Conservation (phyloP, 1,140 invertebrate genomes). For the Saccostrea echinata region DNA sequence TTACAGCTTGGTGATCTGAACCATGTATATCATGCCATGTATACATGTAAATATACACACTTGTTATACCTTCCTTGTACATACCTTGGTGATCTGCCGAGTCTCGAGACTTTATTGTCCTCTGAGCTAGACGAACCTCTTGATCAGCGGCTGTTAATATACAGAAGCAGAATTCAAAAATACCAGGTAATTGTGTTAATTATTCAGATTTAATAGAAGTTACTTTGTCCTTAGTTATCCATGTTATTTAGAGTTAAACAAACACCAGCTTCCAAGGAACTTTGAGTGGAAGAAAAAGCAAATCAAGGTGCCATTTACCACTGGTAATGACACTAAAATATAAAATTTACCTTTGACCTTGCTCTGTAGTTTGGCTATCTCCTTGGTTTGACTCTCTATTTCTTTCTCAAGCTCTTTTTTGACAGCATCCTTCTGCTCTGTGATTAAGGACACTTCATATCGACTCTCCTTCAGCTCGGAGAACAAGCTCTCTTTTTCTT, state of each 20-base stretch:
- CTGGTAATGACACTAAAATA: background rate
- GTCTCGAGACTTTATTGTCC: slow-evolving; percentile 72
- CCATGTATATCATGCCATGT: too few relatives aligned
- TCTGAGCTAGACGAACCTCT: slow-evolving; percentile 72
- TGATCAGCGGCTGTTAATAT: slow-evolving; percentile 70
- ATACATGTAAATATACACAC: too few relatives aligned
- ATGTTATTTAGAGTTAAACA: background rate
- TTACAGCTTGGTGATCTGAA: too few relatives aligned
- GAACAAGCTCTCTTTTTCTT: slow-evolving; percentile 71
- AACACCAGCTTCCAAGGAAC: background rate
- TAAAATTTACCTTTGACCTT: slow-evolving; percentile 70
- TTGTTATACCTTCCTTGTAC: background rate
- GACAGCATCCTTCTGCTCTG: slow-evolving; percentile 67
- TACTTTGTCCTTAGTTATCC: background rate
- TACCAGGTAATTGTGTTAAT: background rate
- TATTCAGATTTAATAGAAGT: background rate
- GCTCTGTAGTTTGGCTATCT: slow-evolving; percentile 68
- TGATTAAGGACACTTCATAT: slow-evolving; percentile 69
- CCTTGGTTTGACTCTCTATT: slow-evolving; percentile 65
- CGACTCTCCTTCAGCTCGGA: slow-evolving; percentile 74
- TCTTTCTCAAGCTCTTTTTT: slow-evolving; percentile 66
- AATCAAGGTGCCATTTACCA: background rate
- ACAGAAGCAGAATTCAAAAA: background rate
- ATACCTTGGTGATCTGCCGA: slow-evolving; percentile 74
- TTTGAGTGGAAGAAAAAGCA: background rate